These are phyloP conservation scores for Cheilosia vernalis DNA, from an alignment of 2,888 invertebrate species.

Conservation along the genomic window DNA sequence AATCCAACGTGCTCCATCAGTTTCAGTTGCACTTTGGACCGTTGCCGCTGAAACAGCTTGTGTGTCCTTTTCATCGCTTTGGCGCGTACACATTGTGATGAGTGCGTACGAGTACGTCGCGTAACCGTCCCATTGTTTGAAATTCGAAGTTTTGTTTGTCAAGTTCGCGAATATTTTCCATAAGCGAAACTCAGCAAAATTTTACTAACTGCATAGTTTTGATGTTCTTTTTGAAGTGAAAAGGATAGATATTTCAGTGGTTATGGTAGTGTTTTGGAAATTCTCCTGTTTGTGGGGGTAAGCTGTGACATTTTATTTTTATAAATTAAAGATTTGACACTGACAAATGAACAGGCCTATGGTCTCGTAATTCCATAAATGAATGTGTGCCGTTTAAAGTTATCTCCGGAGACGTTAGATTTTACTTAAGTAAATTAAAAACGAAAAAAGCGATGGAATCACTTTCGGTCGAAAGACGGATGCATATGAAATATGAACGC, in stretches of 20 bases:
- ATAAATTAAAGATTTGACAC: slow-evolving; percentile 19
- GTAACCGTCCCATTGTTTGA: slow-evolving; percentile 30
- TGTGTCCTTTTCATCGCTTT: neutral
- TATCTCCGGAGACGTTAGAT: slow-evolving; percentile 21
- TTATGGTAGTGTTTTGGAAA: slow-evolving; percentile 52
- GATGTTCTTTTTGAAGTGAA: neutral
- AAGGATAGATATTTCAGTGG: slow-evolving; percentile 17
- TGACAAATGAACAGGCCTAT: slow-evolving; percentile 51
- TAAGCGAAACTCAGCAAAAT: slow-evolving; percentile 20
- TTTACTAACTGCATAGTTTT: slow-evolving; percentile 1
- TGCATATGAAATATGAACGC: slow-evolving; percentile 30
- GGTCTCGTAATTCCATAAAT: neutral
- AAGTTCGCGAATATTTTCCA: slow-evolving; percentile 1
- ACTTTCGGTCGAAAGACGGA: neutral
- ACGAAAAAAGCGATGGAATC: neutral
- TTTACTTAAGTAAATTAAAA: slow-evolving; percentile 57
- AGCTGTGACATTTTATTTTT: slow-evolving; percentile 2
- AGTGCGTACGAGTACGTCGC: neutral
- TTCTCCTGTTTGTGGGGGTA: slow-evolving; percentile 57
- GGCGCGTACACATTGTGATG: neutral
- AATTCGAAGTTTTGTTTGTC: slow-evolving; percentile 39
- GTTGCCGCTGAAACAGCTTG: slow-evolving; percentile 62
- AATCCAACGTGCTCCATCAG: slow-evolving; percentile 73
- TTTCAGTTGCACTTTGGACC: slow-evolving; percentile 73
- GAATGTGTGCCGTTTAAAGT: slow-evolving; percentile 1